These are phyloP conservation scores for Acanthosepion pharaonis DNA, from an alignment of 2,888 invertebrate genomes.

Conservation along the genomic window DNA sequence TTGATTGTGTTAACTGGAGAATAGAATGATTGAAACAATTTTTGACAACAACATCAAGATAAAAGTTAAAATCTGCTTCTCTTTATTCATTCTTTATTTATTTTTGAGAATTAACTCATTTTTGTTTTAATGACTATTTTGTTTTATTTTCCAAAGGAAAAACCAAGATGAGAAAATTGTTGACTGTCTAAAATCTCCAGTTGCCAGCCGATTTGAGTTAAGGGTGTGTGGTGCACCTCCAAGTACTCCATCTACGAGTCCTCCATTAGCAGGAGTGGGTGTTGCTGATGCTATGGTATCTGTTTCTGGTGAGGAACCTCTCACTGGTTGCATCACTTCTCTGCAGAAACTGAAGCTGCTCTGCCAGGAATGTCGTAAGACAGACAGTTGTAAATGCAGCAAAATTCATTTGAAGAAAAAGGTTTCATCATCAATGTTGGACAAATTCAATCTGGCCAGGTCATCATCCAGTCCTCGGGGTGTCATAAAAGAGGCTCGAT, in stretches of 20 bases:
- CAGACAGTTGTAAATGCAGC: slow-evolving; percentile 58
- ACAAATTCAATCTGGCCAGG: slow-evolving; percentile 61
- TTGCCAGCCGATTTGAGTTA: background rate
- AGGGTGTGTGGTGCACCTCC: background rate
- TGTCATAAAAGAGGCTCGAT: slow-evolving; percentile 62
- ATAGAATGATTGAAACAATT: no score
- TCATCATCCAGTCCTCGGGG: slow-evolving; percentile 55
- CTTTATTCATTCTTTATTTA: no score
- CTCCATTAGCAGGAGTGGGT: background rate
- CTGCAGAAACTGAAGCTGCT: slow-evolving; percentile 62
- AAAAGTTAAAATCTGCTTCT: no score
- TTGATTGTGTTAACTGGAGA: no score
- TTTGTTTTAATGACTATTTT: background rate
- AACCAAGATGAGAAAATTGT: background rate
- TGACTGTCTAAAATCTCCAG: slow-evolving; percentile 35
- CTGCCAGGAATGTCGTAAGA: slow-evolving; percentile 58
- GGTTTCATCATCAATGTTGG: slow-evolving; percentile 46
- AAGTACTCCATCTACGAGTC: background rate
- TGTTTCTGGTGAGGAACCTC: background rate
- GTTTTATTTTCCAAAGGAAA: slow-evolving; percentile 35
- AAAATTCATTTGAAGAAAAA: slow-evolving; percentile 46
- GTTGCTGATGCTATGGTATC: background rate
- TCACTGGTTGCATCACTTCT: slow-evolving; percentile 57
- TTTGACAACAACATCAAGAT: no score
- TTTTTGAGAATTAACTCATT: background rate